These are phyloP conservation scores for Pygoscelis adeliae DNA, from an alignment of 2,113 vertebrate genomes.

Conservation along the genomic window DNA sequence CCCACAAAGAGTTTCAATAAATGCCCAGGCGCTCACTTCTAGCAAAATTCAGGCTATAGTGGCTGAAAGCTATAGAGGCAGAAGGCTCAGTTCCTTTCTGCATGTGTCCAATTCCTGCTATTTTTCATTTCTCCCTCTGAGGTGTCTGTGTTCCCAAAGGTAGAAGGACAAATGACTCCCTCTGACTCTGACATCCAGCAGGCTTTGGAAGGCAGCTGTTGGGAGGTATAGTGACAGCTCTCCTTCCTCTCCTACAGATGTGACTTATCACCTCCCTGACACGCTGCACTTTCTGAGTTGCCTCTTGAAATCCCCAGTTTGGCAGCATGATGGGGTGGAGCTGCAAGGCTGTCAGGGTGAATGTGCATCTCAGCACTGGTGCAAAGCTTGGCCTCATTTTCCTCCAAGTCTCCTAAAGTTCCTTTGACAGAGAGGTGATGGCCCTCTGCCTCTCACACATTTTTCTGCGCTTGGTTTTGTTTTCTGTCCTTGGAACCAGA, in stretches of 20 bases:
- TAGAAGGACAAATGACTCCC: neutral
- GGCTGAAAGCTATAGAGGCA: neutral
- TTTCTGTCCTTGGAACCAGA: neutral
- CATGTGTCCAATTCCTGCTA: neutral
- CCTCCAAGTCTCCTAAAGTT: neutral
- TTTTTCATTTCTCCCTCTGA: neutral
- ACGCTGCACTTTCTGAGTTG: neutral
- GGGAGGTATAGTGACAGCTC: neutral
- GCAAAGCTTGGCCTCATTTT: neutral
- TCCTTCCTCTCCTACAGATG: neutral
- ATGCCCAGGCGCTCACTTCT: neutral
- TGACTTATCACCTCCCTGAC: neutral
- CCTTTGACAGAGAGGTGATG: neutral
- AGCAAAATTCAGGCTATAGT: neutral
- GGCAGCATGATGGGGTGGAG: rapidly evolving
- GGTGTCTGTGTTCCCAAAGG: neutral
- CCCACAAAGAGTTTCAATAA: neutral
- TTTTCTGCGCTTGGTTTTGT: neutral
- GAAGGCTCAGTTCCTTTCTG: neutral
- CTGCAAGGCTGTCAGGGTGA: neutral
- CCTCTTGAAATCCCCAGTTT: neutral
- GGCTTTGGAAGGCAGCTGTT: neutral
- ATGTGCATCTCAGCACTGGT: neutral
- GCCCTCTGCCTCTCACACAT: neutral
- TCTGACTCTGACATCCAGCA: neutral